phyloP scores from a whole-genome alignment of 2,888 invertebrate species.

The Noctua fimbriata region DNA sequence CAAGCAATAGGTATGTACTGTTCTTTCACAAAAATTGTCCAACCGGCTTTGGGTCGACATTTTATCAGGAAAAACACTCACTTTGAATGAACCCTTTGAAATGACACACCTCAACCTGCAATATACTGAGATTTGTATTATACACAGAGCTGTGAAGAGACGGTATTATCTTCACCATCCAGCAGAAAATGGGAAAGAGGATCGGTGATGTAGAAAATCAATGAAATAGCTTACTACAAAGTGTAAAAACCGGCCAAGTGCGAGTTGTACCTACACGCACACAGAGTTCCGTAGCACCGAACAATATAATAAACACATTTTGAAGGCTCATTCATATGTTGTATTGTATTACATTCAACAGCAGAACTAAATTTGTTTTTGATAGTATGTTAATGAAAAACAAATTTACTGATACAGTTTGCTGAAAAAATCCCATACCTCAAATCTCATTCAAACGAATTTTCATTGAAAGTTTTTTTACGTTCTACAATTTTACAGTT shows the following conservation, averaged over 20 bases:
- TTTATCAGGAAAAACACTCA: constrained; percentile 61
- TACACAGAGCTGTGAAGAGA: constrained; percentile 63
- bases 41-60: constrained; percentile 27
- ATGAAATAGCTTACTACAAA: constrained; percentile 80
- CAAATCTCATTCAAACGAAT: too few relatives aligned
- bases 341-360: too few relatives aligned
- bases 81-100: constrained; percentile 60
- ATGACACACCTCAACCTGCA: constrained; percentile 56
- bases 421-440: too few relatives aligned
- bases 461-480: too few relatives aligned
- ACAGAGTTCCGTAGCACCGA: too few relatives aligned
- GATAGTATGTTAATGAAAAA: too few relatives aligned
- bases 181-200: constrained; percentile 78
- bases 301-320: too few relatives aligned
- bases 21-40: constrained; percentile 38
- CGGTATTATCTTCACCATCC: constrained; percentile 74
- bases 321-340: too few relatives aligned
- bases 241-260: constrained; percentile 65
- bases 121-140: constrained; percentile 65
- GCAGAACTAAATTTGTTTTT: too few relatives aligned
- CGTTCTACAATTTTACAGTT: too few relatives aligned
- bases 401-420: too few relatives aligned
- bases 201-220: constrained; percentile 81
- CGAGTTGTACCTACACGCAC: too few relatives aligned
- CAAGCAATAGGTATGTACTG: constrained; percentile 1